Percentiles rank a stretch among this genome's conserved stretches.
phyloP scores from a whole-genome alignment of 2,113 vertebrate genomes.

The Lynx canadensis region DNA sequence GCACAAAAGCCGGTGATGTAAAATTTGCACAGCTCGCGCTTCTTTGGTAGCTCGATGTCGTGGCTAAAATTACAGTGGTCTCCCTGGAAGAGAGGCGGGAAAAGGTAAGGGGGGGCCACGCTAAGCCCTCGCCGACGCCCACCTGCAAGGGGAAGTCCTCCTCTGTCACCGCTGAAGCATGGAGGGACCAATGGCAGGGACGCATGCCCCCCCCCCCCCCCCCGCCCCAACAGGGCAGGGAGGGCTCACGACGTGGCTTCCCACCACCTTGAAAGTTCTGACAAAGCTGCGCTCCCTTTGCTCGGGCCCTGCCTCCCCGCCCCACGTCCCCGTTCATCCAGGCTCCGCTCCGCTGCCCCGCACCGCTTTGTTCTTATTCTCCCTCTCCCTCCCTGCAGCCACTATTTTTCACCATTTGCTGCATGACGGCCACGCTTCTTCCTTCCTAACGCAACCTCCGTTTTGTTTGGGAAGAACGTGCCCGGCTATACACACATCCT shows the following conservation, averaged over 20 bases:
- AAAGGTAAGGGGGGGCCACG: rapidly evolving
- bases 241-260: background rate
- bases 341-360: background rate
- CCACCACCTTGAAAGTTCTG: too few species aligned
- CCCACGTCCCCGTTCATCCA: rapidly evolving
- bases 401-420: background rate
- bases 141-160: background rate
- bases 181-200: background rate
- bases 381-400: background rate
- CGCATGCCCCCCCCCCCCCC: rapidly evolving
- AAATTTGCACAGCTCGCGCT: constrained; percentile 97
- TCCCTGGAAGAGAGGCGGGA: constrained; percentile 84
- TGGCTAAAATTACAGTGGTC: constrained; percentile 99
- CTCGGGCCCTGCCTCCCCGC: background rate
- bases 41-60: constrained; percentile 96
- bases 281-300: rapidly evolving
- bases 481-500: background rate
- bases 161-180: background rate
- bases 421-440: background rate
- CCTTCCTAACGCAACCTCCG: background rate
- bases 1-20: constrained; percentile 98
- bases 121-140: background rate
- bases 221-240: background rate
- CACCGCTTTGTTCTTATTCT: background rate
- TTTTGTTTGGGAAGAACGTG: background rate